Base-by-base conservation (phyloP, 2,888 invertebrate species). In the Anticlea derivata region DNA sequence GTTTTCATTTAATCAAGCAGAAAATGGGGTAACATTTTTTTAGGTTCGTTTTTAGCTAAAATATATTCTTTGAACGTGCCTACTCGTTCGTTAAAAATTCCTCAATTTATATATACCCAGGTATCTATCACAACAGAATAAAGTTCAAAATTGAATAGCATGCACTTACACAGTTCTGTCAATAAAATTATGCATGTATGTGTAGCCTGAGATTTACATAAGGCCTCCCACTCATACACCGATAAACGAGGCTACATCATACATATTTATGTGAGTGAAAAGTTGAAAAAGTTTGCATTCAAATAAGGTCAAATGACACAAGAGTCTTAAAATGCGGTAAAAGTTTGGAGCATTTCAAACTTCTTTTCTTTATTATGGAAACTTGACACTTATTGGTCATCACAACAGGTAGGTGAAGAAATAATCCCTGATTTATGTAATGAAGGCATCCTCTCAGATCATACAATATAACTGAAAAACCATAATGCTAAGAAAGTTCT, bases 41-140 rank as follows among this genome's bases (percentile, higher is more conserved):
- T 69, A 70, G 65, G 70, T 71, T 72, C 74, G 63, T 72, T 75
- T 77, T 75, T 77, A 65, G 66, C 64, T 65, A 66, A 70, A 60
- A 67, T 65, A 67, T 65, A 66, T 78, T 74, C 80, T 80, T 80
- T 80, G 80, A 80, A 80, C 78, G 64, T 65, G 71, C 67, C 72
- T 73, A 79, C 65, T 73, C 78, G 66, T 68, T 75, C 73, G 79
- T 77, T 77, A 77, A 77, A 55, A 56, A 53, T 49, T 50, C 40
- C 44, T 55, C n/a, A 52, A 54, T 55, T 57, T 46, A 31, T 26
- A 34, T 8, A 27, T 22, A 27, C 20, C 11, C 8, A 17, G 12
- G 17, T 20, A 38, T 12, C 1, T 46, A 29, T 31, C 7, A 2
- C 33, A 13, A 31, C 8, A 26, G 2, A 1, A 24, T 40, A 45